Evolutionary conservation across 2,888 invertebrate genomes (phyloP).

Genomic region (Carpatolechia fugitivella): DNA sequence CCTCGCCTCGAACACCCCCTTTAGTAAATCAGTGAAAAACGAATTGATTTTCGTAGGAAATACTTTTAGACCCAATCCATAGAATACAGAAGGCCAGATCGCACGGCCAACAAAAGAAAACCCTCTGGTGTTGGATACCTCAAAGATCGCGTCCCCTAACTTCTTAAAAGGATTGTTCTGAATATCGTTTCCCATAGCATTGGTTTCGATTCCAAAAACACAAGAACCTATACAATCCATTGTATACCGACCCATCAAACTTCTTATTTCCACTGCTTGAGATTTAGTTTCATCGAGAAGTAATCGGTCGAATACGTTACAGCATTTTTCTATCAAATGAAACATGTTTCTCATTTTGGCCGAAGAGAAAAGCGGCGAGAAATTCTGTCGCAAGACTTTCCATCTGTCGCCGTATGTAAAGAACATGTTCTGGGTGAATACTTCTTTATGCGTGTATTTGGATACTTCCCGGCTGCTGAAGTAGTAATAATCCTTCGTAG

Average conservation of each 20-base stretch:
- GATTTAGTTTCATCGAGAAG: slow-evolving; percentile 7
- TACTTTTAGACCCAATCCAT: slow-evolving; percentile 31
- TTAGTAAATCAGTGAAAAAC: slow-evolving; percentile 29
- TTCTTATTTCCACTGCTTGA: slow-evolving; percentile 34
- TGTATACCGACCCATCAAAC: slow-evolving; percentile 42
- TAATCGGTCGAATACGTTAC: slow-evolving; percentile 21
- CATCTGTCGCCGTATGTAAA: slow-evolving; percentile 46
- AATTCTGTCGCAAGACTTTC: slow-evolving; percentile 50
- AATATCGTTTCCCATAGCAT: slow-evolving; percentile 7
- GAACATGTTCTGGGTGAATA: slow-evolving; percentile 40
- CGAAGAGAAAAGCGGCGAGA: slow-evolving; percentile 49
- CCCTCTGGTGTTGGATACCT: slow-evolving; percentile 24
- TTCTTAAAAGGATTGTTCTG: slow-evolving; percentile 33
- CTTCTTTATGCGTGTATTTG: slow-evolving; percentile 36
- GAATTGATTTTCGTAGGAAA: slow-evolving; percentile 29
- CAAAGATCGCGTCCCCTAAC: slow-evolving; percentile 32
- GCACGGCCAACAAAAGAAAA: slow-evolving; percentile 26
- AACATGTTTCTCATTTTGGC: slow-evolving; percentile 48
- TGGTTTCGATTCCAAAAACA: slow-evolving; percentile 37
- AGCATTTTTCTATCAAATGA: slow-evolving; percentile 28
- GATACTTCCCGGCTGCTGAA: slow-evolving; percentile 46
- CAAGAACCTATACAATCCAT: slow-evolving; percentile 45
- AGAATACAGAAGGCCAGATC: slow-evolving; percentile 41
- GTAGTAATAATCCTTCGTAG: slow-evolving; percentile 45
- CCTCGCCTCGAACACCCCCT: slow-evolving; percentile 22